Conservation (phyloP, 2,797 vertebrate species). For the Tinamus major region DNA sequence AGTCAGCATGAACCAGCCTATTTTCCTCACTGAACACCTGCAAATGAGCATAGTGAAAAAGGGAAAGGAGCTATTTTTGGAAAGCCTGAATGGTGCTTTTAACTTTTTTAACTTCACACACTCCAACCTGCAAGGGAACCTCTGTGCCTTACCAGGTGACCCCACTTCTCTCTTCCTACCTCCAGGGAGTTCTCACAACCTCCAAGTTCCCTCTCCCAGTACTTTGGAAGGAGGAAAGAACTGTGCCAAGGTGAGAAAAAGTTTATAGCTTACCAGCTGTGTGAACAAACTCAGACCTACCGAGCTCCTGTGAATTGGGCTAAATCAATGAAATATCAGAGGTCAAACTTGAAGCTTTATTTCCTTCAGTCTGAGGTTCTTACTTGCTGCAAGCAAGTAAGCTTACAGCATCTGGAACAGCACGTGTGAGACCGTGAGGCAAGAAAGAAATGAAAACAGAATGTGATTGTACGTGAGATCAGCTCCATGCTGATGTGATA, state of each 20-base stretch:
- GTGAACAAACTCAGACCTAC: conserved; percentile 55
- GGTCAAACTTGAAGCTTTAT: conserved; percentile 46
- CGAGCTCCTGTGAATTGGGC: conserved; percentile 46
- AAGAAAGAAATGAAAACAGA: conserved; percentile 67
- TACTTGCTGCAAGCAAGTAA: background rate
- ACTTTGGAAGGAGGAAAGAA: background rate
- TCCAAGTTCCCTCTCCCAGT: background rate
- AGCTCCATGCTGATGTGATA: conserved; percentile 75
- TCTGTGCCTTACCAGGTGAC: background rate
- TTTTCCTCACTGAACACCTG: background rate
- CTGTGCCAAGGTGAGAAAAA: background rate
- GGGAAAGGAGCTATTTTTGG: background rate
- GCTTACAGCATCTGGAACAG: conserved; percentile 30
- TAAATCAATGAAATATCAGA: conserved; percentile 63
- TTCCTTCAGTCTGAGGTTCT: conserved; percentile 48
- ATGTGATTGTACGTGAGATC: conserved; percentile 68
- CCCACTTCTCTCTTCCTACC: background rate
- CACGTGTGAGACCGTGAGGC: conserved; percentile 44
- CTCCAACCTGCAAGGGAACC: background rate
- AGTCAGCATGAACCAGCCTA: background rate
- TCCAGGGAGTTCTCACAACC: background rate
- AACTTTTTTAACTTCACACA: background rate
- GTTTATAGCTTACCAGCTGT: conserved; percentile 44
- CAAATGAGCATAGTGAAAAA: background rate
- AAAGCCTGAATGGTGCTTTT: background rate